Evolutionary conservation across 64 coral and sea anemone species (phyloP), one percentile per base, ranked within the genome.

Genomic region (Pachyseris speciosa): DNA sequence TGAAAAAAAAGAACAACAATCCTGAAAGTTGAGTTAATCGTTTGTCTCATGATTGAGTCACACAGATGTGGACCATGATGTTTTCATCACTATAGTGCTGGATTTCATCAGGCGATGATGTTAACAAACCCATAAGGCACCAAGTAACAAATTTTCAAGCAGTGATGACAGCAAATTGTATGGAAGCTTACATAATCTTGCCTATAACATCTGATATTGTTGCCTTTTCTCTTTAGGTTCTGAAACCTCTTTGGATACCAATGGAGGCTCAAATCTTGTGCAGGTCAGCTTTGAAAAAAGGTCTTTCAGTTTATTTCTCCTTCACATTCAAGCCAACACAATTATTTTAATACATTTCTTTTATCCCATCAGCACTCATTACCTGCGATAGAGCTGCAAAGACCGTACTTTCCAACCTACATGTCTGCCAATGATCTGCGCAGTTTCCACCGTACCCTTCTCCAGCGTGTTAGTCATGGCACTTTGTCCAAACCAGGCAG

Each of bases 211-310:
- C 24, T 0, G 4, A 24, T 26, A 61, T 7, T 24, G 9, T 52
- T 57, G 2, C 8, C 22, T 31, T 78, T 63, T 38, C 65, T 44
- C 49, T 69, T 13, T 58, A 96, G 94, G 85, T 50, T 76, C 90
- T 45, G 96, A 98, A 70, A 95, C 93, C 64, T 95, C 93, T 86
- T 64, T 98, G 16, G 93, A 98, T 80, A 94, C 93, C 24, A 91
- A 61, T 37, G 91, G 94, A 86, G 96, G 96, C 38, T 95, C 96
- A 50, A 98, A 98, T 69, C 96, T 94, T 90, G 93, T 98, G 43
- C 96, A 98, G 93, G 96, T 98, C 68, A 53, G 76, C 13, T 44
- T 39, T 38, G 25, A 6, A 26, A 61, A 16, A 61, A 61, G 24
- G 27, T 3, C 8, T 61, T 25, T 61, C n/a, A 26, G 22, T 61